Evolutionary conservation across 2,797 vertebrate species (phyloP).

Genomic region (Enteromius mattozi): DNA sequence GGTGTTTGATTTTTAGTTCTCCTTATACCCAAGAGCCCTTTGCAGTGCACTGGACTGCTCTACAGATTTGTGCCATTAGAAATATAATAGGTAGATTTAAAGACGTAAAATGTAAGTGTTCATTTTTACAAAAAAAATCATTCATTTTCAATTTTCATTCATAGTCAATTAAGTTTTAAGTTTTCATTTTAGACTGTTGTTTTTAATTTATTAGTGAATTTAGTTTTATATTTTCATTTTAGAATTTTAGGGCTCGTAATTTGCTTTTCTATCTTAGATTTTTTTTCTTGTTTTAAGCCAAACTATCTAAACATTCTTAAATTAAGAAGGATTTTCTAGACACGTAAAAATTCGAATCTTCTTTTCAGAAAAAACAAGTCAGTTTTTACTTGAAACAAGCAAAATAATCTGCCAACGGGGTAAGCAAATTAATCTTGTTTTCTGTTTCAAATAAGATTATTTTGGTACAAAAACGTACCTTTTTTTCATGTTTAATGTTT

Average conservation of each 20-base stretch:
- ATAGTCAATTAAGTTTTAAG: background rate
- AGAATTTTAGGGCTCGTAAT: background rate
- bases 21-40: background rate
- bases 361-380: too few relatives aligned
- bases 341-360: too few relatives aligned
- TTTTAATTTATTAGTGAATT: background rate
- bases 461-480: too few relatives aligned
- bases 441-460: too few relatives aligned
- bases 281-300: too few relatives aligned
- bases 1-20: background rate
- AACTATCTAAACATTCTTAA: too few relatives aligned
- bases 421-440: too few relatives aligned
- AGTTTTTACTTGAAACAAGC: too few relatives aligned
- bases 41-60: background rate
- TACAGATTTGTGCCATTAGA: background rate
- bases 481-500: background rate
- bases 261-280: too few relatives aligned
- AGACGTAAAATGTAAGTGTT: background rate
- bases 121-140: background rate
- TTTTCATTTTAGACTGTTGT: background rate
- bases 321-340: too few relatives aligned
- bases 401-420: too few relatives aligned
- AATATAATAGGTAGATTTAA: background rate
- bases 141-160: background rate
- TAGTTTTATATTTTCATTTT: background rate